Conservation (phyloP, 2,113 vertebrate species). For the Ahaetulla prasina region DNA sequence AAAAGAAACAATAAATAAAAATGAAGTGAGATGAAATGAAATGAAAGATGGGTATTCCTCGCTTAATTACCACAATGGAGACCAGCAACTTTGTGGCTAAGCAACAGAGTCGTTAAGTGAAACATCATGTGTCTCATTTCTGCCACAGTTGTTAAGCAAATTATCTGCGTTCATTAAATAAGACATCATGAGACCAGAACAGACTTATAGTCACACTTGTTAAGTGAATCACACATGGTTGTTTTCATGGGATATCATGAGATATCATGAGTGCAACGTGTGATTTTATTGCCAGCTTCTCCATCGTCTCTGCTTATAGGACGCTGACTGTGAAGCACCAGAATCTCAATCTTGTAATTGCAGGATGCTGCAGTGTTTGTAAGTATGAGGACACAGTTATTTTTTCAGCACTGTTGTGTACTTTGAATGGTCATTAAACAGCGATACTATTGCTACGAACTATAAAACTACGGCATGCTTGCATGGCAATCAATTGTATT, state of each 20-base stretch:
- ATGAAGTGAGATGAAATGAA: neutral
- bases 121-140: neutral
- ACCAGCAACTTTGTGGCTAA: neutral
- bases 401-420: neutral
- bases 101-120: neutral
- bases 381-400: neutral
- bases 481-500: neutral
- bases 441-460: neutral
- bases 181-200: neutral
- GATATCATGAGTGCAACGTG: neutral
- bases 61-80: neutral
- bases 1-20: neutral
- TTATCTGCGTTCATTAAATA: neutral
- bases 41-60: neutral
- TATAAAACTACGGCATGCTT: neutral
- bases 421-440: neutral
- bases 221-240: neutral
- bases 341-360: neutral
- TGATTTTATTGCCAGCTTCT: neutral
- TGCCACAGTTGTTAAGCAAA: neutral
- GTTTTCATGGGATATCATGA: neutral
- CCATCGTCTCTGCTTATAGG: neutral
- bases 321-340: neutral
- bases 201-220: neutral
- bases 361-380: neutral